Conservation (phyloP, 1,140 invertebrate genomes). For the Pachyrhynchus sulphureomaculatus region DNA sequence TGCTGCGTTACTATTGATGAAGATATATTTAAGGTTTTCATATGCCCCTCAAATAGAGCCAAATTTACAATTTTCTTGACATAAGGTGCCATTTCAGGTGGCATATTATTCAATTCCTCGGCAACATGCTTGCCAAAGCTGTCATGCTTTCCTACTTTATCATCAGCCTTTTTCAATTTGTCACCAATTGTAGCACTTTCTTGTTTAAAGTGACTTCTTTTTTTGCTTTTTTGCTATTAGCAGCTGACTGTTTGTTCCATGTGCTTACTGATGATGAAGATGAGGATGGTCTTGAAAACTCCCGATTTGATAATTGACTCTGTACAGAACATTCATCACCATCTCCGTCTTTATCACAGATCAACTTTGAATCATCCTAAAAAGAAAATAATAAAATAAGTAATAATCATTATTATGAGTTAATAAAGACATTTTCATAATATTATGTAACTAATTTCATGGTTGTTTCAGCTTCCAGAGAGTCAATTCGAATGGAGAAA, state of each 20-base stretch:
- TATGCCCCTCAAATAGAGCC: no score
- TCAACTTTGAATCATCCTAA: no score
- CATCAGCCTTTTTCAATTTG: background rate
- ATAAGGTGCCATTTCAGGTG: no score
- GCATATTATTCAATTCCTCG: background rate
- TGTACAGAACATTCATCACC: background rate
- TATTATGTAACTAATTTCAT: no score
- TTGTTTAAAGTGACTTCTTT: background rate
- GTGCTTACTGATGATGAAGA: background rate
- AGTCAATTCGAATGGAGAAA: no score
- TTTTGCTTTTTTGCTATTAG: background rate
- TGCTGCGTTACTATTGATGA: background rate
- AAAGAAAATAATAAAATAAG: no score
- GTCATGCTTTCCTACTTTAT: background rate
- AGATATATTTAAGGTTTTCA: no score
- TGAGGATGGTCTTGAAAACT: background rate
- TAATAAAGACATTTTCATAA: no score
- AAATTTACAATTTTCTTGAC: no score
- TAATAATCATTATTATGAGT: no score
- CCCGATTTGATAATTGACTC: background rate
- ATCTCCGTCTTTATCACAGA: background rate
- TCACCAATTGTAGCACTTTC: background rate
- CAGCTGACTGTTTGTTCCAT: background rate
- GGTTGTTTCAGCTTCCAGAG: background rate
- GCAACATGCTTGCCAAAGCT: background rate